Evolutionary conservation across 2,113 vertebrate species (phyloP).

Genomic region (Stegastes partitus): DNA sequence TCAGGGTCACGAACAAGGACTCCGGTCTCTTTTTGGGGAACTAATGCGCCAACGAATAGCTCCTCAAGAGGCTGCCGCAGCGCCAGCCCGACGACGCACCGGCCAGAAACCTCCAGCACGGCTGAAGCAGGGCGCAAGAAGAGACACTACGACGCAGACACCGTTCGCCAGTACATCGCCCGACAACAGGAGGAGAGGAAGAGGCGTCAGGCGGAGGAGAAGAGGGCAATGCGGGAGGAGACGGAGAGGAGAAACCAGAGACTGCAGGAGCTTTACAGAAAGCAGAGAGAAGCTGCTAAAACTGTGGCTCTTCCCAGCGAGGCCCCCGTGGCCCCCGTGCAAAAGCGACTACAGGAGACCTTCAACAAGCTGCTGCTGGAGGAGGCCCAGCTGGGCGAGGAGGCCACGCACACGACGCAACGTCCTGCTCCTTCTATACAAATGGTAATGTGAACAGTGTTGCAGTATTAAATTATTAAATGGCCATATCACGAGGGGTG

Average conservation of each 20-base stretch:
- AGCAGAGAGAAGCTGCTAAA: constrained; percentile 84
- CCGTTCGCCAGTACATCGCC: constrained; percentile 92
- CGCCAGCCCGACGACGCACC: constrained; percentile 87
- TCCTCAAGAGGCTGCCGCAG: constrained; percentile 80
- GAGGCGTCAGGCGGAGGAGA: constrained; percentile 91
- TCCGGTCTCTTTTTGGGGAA: constrained; percentile 66
- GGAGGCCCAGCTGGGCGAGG: constrained; percentile 82
- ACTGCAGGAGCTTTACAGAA: constrained; percentile 95
- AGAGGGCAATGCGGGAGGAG: constrained; percentile 89
- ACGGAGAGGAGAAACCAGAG: constrained; percentile 84
- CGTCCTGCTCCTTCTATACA: constrained; percentile 32
- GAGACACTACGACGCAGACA: constrained; percentile 93
- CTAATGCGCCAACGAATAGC: background rate
- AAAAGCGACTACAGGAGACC: constrained; percentile 86
- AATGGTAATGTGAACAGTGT: constrained; percentile 37
- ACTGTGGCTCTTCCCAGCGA: constrained; percentile 60
- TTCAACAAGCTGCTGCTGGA: constrained; percentile 90
- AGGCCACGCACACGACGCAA: constrained; percentile 49
- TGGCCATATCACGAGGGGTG: no score
- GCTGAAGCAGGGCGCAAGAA: constrained; percentile 82
- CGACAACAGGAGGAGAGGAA: constrained; percentile 94
- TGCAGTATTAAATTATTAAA: no score
- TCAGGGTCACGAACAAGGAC: constrained; percentile 73
- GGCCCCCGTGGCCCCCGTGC: constrained; percentile 78
- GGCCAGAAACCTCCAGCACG: constrained; percentile 79